These are phyloP conservation scores for Probosciger aterrimus DNA, from an alignment of 2,113 vertebrate species.

Conservation along the genomic window DNA sequence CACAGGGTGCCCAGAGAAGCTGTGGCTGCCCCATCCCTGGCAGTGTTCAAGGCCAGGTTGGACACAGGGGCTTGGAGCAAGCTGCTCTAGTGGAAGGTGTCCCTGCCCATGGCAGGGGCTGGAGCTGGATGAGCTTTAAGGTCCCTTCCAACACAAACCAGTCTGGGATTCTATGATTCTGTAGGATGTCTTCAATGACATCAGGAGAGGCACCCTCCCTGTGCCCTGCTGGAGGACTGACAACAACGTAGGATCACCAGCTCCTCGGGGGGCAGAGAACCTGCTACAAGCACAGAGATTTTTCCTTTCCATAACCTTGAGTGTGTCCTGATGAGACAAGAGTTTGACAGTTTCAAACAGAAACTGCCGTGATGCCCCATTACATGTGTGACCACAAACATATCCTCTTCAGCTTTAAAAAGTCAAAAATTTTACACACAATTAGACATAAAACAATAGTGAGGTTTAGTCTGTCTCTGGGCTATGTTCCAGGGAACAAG, in stretches of 20 bases:
- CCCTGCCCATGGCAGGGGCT: background rate
- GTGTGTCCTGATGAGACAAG: background rate
- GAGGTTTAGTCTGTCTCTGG: background rate
- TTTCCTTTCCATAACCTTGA: background rate
- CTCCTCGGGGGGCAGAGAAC: background rate
- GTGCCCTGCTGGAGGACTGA: background rate
- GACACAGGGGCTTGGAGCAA: too few relatives aligned
- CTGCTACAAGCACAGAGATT: background rate
- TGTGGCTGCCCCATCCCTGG: too few relatives aligned
- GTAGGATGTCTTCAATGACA: background rate
- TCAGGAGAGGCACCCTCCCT: background rate
- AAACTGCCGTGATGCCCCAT: background rate
- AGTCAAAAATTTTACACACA: background rate
- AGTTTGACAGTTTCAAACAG: background rate
- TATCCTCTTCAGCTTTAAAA: background rate
- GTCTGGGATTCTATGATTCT: background rate
- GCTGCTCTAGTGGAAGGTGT: background rate
- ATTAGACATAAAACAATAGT: background rate
- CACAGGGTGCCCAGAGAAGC: too few relatives aligned
- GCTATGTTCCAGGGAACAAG: background rate
- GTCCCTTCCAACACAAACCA: background rate
- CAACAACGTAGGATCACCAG: rapidly evolving
- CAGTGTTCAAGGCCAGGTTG: too few relatives aligned
- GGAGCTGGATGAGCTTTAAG: background rate
- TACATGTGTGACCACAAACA: background rate